Evolutionary conservation across 2,888 invertebrate species (phyloP), one percentile per base, ranked within the genome.

Genomic region (Phengaris alcon): DNA sequence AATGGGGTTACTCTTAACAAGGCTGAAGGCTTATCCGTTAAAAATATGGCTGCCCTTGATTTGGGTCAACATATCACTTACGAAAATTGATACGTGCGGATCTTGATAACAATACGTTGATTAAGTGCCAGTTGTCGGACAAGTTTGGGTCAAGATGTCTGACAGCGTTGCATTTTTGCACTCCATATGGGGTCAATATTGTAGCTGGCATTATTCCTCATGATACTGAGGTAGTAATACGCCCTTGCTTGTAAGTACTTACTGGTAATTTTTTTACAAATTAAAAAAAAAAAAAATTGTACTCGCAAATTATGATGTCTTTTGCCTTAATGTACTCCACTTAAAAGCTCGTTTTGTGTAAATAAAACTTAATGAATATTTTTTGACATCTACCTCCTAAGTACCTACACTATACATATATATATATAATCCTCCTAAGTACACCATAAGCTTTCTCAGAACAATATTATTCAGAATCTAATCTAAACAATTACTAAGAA

Each of bases 11-110:
- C 64, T 6, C 35, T 35, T 6, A 6, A 44, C 70, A 70, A 54
- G 72, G 72, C 54, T 72, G 52, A 72, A 54, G 72, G 72, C 54
- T 72, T 72, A 72, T 72, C 72, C 72, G 72, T 72, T 72, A 54
- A 54, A 72, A 72, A 72, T 72, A 72, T 72, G 51, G 72, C 72
- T 51, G 72, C 35, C 72, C 72, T 35, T 72, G 51, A 72, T 72
- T 22, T 72, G 12, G 72, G 78, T 79, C 81, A 74, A 77, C 78
- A 73, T 75, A 68, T 75, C 78, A 72, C 54, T 72, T 72, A 72
- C 54, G 72, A 54, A 54, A 72, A 72, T 72, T 72, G 72, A 72
- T 72, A 72, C 52, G 35, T 54, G 22, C 72, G 35, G 52, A 70
- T 72, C 72, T 72, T 72, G 72, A 72, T 72, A 72, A 72, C 72